Evolutionary conservation across 2,113 vertebrate genomes (phyloP).

Genomic region (Mellivora capensis): DNA sequence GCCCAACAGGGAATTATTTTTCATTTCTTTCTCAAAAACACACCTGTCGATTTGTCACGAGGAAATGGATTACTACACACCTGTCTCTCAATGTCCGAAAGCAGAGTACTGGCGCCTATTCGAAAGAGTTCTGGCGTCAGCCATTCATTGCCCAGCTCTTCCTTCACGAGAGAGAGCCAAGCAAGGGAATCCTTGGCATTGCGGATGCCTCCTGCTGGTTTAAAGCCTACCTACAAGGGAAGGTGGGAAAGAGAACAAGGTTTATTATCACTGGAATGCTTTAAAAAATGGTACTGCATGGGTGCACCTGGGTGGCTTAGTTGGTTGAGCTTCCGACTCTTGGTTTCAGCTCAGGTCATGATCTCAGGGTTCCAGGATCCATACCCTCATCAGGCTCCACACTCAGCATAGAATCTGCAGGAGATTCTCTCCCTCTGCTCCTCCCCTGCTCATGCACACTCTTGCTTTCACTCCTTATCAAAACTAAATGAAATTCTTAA

Average conservation of each 20-base stretch:
- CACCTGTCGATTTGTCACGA: neutral
- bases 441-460: neutral
- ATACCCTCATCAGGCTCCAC: neutral
- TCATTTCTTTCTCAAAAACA: constrained; percentile 27
- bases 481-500: neutral
- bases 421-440: neutral
- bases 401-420: neutral
- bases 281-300: neutral
- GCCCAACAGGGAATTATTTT: neutral
- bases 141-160: constrained; percentile 94
- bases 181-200: constrained; percentile 90
- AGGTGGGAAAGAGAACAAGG: neutral
- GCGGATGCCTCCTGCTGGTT: constrained; percentile 96
- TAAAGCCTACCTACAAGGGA: constrained; percentile 88
- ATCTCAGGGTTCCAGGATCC: neutral
- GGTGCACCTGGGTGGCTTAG: neutral
- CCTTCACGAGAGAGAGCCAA: constrained; percentile 94
- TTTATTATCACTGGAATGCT: neutral
- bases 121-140: constrained; percentile 91
- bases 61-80: constrained; percentile 75
- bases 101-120: constrained; percentile 94
- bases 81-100: constrained; percentile 95
- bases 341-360: neutral
- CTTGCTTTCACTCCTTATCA: neutral
- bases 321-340: neutral